Conservation (phyloP, 2,113 vertebrate species). For the Heterotilapia buettikoferi region DNA sequence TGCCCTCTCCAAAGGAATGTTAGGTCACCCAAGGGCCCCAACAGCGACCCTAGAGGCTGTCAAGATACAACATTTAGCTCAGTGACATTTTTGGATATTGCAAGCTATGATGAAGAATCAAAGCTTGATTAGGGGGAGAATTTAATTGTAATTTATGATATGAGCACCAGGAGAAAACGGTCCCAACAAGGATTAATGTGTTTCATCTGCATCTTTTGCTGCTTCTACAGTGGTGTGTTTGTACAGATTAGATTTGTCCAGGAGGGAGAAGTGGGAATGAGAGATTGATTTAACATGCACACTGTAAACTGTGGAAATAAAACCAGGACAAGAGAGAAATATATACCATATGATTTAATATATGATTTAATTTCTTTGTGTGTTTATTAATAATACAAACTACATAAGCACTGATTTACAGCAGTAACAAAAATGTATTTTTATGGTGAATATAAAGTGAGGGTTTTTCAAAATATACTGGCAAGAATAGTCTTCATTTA, state of each 20-base stretch:
- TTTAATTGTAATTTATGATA: slow-evolving; percentile 2
- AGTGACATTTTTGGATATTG: not conserved
- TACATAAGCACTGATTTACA: not conserved
- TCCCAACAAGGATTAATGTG: not conserved
- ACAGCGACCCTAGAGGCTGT: not conserved
- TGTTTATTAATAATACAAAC: not conserved
- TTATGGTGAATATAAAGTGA: not conserved
- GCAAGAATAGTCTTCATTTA: not conserved
- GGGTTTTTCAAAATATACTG: not conserved
- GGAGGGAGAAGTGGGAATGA: not conserved
- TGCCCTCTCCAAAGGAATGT: not conserved
- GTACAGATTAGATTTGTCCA: not conserved
- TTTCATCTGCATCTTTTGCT: not conserved
- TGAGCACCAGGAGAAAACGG: not conserved
- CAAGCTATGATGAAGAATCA: not conserved
- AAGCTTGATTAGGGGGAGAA: not conserved
- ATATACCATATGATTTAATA: not conserved
- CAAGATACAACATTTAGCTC: not conserved
- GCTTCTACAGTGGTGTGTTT: not conserved
- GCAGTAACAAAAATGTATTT: not conserved
- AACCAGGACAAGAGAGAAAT: not conserved
- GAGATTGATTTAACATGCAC: not conserved
- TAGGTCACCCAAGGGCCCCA: not conserved
- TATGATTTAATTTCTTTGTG: too few relatives aligned
- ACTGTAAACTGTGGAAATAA: not conserved